Evolutionary conservation across 2,797 vertebrate species (phyloP).

Genomic region (Lophotriccus pileatus): DNA sequence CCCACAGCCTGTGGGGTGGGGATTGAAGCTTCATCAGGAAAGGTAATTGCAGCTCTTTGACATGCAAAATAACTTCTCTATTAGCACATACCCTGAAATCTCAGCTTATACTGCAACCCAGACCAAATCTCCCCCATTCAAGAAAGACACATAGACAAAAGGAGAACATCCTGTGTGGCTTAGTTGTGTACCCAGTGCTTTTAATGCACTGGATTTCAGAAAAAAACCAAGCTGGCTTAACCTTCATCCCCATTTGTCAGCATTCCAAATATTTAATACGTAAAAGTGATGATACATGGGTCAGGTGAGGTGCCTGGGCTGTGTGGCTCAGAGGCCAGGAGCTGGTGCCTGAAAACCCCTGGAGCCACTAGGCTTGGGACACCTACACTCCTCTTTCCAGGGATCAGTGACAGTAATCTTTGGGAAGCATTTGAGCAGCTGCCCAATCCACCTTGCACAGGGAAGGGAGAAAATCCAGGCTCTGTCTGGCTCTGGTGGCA

Average conservation of each 20-base stretch:
- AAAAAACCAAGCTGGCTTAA: not conserved
- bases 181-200: not conserved
- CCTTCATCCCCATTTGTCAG: not conserved
- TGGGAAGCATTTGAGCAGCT: not conserved
- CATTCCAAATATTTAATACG: not conserved
- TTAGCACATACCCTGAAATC: not conserved
- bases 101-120: too few relatives aligned
- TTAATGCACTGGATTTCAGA: not conserved
- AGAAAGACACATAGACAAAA: not conserved
- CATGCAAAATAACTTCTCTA: not conserved
- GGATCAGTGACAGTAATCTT: not conserved
- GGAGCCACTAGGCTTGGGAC: accelerated
- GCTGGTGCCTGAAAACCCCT: accelerated
- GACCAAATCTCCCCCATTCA: not conserved
- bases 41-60: not conserved
- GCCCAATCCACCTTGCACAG: not conserved
- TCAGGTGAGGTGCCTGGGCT: not conserved
- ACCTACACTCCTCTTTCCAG: not conserved
- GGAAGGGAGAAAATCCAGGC: not conserved
- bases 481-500: not conserved
- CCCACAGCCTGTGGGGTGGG: not conserved
- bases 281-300: not conserved
- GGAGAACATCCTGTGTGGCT: not conserved
- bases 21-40: not conserved
- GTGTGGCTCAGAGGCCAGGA: accelerated